Conservation (phyloP, 2,113 vertebrate genomes). For the Brachypteracias leptosomus region DNA sequence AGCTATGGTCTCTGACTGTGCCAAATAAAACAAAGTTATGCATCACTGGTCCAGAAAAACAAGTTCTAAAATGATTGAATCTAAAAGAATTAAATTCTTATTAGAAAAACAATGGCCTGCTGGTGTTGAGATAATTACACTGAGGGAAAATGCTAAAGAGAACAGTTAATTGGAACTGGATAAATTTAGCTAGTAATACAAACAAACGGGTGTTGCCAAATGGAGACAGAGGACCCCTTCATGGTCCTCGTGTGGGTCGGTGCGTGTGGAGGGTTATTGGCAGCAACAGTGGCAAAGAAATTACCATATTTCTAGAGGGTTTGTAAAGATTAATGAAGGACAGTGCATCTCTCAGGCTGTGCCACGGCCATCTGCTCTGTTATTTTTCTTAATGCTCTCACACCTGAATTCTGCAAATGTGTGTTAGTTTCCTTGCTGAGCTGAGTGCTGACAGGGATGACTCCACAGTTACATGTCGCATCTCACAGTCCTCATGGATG, state of each 20-base stretch:
- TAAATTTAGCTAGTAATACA: slow-evolving; percentile 56
- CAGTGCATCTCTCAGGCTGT: neutral
- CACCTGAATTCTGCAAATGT: neutral
- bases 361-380: neutral
- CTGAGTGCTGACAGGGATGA: neutral
- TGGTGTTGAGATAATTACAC: slow-evolving; percentile 52
- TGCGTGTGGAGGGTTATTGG: neutral
- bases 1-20: neutral
- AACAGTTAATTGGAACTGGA: slow-evolving; percentile 49
- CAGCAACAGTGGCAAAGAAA: neutral
- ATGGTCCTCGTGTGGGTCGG: neutral
- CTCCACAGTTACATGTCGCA: rapidly evolving
- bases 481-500: rapidly evolving
- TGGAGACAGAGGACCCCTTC: neutral
- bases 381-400: neutral
- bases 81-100: slow-evolving; percentile 61
- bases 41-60: neutral
- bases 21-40: slow-evolving; percentile 39
- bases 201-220: slow-evolving; percentile 46
- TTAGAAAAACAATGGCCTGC: slow-evolving; percentile 44
- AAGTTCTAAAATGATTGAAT: slow-evolving; percentile 32
- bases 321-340: neutral
- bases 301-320: neutral
- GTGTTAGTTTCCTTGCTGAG: neutral
- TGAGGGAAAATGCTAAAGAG: slow-evolving; percentile 46